phyloP scores from a whole-genome alignment of 2,888 invertebrate species.

The Drosophila austrosaltans region DNA sequence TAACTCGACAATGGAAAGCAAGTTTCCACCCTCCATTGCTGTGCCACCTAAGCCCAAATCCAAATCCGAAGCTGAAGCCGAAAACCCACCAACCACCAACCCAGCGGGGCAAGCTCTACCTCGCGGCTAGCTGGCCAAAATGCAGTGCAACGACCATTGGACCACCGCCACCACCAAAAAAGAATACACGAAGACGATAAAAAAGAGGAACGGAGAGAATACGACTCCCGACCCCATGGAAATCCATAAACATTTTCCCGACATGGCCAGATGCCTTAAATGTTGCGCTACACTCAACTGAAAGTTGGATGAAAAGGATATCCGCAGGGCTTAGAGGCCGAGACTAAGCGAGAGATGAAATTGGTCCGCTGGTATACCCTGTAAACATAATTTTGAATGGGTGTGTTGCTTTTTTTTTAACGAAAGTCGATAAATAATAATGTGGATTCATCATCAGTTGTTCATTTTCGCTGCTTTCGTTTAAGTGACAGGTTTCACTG shows the following conservation, averaged over 20 bases:
- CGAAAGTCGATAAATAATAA: too few relatives aligned
- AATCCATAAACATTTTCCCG: conserved; percentile 54
- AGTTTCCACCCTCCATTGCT: conserved; percentile 42
- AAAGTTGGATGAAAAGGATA: conserved; percentile 13
- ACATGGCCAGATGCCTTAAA: conserved; percentile 39
- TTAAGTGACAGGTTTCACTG: too few relatives aligned
- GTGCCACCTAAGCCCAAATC: conserved; percentile 11
- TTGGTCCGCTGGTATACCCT: background rate
- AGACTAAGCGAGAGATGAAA: conserved; percentile 19
- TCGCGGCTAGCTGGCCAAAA: conserved; percentile 19
- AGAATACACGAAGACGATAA: conserved; percentile 9
- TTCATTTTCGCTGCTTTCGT: too few relatives aligned
- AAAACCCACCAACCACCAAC: conserved; percentile 26
- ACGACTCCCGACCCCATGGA: conserved; percentile 55
- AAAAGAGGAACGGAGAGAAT: background rate
- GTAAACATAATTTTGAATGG: background rate
- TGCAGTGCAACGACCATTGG: conserved; percentile 23
- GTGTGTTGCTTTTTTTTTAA: background rate
- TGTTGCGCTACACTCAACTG: conserved; percentile 22
- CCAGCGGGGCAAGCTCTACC: conserved; percentile 7
- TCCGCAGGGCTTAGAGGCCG: conserved; percentile 25
- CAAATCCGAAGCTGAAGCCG: background rate
- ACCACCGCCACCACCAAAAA: conserved; percentile 18
- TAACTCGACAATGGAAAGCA: conserved; percentile 35
- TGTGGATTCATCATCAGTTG: too few relatives aligned